Evolutionary conservation across 2,797 vertebrate genomes (phyloP), one percentile per base, ranked within the genome.

Genomic region (Dermochelys coriacea): DNA sequence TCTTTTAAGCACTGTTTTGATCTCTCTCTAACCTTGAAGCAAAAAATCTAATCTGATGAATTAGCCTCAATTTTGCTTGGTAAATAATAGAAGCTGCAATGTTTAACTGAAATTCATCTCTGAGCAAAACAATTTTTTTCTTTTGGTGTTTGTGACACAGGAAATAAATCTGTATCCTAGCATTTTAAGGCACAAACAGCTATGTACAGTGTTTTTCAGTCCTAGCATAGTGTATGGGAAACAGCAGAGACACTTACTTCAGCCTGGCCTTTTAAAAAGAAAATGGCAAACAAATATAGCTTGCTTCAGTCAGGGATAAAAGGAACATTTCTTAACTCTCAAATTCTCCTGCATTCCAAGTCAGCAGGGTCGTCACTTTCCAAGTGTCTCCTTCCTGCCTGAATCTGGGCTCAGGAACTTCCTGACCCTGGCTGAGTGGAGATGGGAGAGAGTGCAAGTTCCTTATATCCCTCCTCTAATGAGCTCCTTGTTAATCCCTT

Each of bases 101-200:
- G 93, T 95, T 95, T 94, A 94, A 95, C 71, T 23, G 64, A 37
- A 82, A 51, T 47, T 79, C 82, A 82, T 6, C 7, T 89, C 37
- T 83, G 51, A 27, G 25, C 34, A 80, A 96, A 88, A 61, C 6
- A 5, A 29, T 3, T 3, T 0, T 80, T 93, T 81, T 9, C 2
- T 59, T 87, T 88, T 49, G 21, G 37, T 49, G 52, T 0, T 0
- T 25, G 31, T 61, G 1, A 50, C 87, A 37, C 8, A 18, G 85
- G 86, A 85, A 85, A 41, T 41, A 41, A 37, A 71, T 41, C 21
- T 41, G 37, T 64, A 41, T 61, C 68, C 68, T 19, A 23, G 14
- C 9, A 23, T 8, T 71, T 71, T 71, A 71, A 37, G 64, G 34
- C n/a, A 31, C 59, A 34, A 29, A 15, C 31, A 61, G 21, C 41